Evolutionary conservation across 1,140 invertebrate genomes (phyloP).

Genomic region (Hyles euphorbiae): DNA sequence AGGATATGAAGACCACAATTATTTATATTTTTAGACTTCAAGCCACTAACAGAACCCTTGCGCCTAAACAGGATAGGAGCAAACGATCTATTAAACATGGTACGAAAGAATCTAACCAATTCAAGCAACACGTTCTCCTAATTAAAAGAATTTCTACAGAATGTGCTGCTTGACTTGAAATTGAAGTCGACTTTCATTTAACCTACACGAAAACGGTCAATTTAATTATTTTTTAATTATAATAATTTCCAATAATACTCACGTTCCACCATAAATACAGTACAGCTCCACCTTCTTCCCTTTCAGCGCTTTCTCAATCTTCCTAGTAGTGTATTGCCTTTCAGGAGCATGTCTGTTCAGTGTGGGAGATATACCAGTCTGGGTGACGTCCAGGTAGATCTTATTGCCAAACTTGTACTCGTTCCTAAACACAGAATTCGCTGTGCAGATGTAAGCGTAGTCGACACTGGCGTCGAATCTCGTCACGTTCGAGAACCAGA

Average conservation of each 20-base stretch:
- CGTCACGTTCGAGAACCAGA: conserved; percentile 97
- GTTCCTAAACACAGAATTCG: conserved; percentile 89
- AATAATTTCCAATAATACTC: conserved; percentile 71
- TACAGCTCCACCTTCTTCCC: conserved; percentile 87
- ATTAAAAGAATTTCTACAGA: no score
- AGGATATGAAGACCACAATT: no score
- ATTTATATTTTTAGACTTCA: background rate
- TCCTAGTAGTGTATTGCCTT: conserved; percentile 89
- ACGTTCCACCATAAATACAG: conserved; percentile 94
- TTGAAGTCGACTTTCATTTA: no score
- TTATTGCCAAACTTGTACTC: conserved; percentile 94
- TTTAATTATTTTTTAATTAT: no score
- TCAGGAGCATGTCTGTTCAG: conserved; percentile 87
- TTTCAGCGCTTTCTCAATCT: conserved; percentile 88
- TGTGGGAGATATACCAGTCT: conserved; percentile 83
- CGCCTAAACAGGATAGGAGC: no score
- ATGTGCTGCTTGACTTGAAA: no score
- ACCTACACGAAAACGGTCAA: no score
- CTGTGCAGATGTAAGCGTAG: conserved; percentile 92
- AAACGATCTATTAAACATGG: no score
- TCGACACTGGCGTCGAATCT: conserved; percentile 87
- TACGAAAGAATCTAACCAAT: no score
- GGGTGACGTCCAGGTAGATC: conserved; percentile 85
- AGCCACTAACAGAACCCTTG: background rate
- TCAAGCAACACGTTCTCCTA: no score